phyloP scores from a whole-genome alignment of 2,888 invertebrate genomes.

The Prionchulus punctatus region DNA sequence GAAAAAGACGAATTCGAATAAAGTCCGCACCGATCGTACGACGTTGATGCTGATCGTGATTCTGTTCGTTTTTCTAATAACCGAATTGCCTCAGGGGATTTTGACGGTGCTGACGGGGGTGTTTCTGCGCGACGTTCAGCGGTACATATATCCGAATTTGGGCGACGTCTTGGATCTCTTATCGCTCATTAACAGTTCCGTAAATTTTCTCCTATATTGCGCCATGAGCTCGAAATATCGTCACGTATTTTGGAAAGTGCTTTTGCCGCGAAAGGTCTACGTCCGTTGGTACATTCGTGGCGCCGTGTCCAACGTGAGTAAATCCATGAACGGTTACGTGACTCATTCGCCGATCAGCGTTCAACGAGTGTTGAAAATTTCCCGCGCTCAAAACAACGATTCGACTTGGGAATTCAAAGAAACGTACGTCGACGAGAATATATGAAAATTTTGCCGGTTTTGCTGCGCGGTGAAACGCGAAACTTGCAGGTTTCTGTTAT shows the following conservation, averaged over 20 bases:
- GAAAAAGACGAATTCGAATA: neutral
- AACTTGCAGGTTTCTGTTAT: no score
- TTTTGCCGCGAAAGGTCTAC: neutral
- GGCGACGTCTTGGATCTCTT: constrained; percentile 2
- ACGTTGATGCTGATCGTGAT: neutral
- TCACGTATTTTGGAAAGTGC: neutral
- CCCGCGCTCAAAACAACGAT: no score
- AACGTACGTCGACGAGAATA: no score
- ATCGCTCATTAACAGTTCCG: neutral
- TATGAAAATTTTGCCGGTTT: no score
- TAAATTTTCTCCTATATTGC: constrained; percentile 1
- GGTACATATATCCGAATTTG: neutral
- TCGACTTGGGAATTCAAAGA: no score
- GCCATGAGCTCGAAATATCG: constrained; percentile 3
- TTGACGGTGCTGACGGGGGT: neutral
- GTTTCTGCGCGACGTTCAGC: neutral
- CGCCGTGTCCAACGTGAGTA: no score
- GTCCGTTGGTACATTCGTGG: no score
- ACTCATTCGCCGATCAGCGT: no score
- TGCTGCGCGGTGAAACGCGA: no score
- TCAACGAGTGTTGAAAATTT: no score
- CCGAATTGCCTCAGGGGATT: constrained; percentile 4
- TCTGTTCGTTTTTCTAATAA: neutral
- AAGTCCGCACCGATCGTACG: neutral
- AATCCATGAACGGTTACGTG: no score